These are phyloP conservation scores for Prionace glauca DNA, from an alignment of 2,797 vertebrate genomes.

Conservation along the genomic window DNA sequence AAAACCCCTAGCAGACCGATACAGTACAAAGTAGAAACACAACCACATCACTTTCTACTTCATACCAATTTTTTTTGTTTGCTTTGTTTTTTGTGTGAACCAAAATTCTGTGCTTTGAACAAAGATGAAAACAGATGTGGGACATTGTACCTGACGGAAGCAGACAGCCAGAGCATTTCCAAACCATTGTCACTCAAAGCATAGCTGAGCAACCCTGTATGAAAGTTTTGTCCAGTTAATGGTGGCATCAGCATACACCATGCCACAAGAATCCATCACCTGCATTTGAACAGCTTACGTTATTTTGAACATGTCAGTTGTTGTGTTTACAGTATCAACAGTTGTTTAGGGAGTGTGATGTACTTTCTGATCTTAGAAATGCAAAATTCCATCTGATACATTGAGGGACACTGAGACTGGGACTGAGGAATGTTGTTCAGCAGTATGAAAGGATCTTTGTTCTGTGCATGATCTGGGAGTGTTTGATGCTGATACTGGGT, in stretches of 20 bases:
- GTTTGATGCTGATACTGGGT: not conserved
- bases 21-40: not conserved
- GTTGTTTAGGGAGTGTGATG: not conserved
- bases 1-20: not conserved
- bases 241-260: not conserved
- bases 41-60: not conserved
- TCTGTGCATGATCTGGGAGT: not conserved
- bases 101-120: not conserved
- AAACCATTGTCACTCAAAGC: not conserved
- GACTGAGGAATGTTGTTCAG: not conserved
- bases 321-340: not conserved
- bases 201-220: not conserved
- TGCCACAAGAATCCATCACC: not conserved
- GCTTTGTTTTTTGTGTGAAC: not conserved
- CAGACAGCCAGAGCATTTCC: not conserved
- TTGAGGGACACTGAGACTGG: not conserved
- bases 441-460: not conserved
- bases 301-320: not conserved
- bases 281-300: not conserved
- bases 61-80: not conserved
- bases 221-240: not conserved
- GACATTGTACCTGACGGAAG: not conserved
- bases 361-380: not conserved
- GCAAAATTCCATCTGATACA: not conserved
- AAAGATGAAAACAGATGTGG: not conserved